phyloP scores from a whole-genome alignment of 2,888 invertebrate genomes.

The Drepana falcataria region DNA sequence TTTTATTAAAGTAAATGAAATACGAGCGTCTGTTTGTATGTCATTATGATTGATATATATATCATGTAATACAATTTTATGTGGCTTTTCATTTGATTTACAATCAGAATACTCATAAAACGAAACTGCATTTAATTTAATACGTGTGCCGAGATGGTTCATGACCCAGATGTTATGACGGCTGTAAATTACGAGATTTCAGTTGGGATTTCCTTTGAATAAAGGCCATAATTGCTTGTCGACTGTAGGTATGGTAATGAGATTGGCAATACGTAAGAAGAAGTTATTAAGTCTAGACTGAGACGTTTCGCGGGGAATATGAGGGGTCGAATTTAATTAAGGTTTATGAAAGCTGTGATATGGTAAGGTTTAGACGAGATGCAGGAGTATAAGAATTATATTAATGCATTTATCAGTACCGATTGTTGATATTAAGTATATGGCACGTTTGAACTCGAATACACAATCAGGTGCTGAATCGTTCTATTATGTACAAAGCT shows the following conservation, averaged over 20 bases:
- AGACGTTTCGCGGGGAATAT: conserved; percentile 11
- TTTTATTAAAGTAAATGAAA: conserved; percentile 33
- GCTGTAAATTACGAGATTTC: not conserved
- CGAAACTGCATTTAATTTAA: not conserved
- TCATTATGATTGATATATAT: no score
- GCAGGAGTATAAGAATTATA: no score
- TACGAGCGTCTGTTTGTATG: no score
- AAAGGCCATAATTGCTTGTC: not conserved
- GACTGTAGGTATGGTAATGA: conserved; percentile 5
- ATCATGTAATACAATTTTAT: not conserved
- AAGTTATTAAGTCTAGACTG: conserved; percentile 23
- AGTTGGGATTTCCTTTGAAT: not conserved
- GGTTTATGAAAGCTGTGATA: conserved; percentile 15
- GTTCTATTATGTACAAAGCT: no score
- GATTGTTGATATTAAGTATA: no score
- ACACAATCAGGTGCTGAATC: no score
- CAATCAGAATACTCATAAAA: not conserved
- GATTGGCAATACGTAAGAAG: conserved; percentile 15
- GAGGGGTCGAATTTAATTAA: conserved; percentile 31
- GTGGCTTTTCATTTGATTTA: not conserved
- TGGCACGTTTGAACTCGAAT: no score
- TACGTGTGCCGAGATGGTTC: not conserved
- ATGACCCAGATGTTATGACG: not conserved
- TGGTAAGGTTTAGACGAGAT: not conserved
- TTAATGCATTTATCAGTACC: no score